Evolutionary conservation across 2,888 invertebrate genomes (phyloP).

Genomic region (Thera britannica): DNA sequence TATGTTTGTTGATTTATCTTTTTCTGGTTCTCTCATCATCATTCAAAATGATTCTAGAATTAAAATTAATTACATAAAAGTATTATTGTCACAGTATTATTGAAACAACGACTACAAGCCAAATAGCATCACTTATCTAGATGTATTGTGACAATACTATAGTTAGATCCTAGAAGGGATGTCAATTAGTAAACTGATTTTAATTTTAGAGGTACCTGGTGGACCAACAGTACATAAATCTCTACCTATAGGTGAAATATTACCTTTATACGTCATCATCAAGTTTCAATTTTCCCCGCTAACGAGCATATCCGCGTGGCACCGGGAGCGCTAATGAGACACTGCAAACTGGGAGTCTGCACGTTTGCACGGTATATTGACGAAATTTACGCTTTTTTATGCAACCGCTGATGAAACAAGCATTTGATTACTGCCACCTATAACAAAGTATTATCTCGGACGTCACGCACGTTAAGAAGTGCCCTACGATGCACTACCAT

Average conservation of each 20-base stretch:
- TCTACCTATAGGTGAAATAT: conserved; percentile 1
- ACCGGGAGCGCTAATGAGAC: conserved; percentile 12
- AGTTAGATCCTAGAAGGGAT: background rate
- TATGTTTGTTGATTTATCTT: conserved; percentile 10
- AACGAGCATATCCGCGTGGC: conserved; percentile 19
- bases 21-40: background rate
- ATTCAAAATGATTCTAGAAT: background rate
- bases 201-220: background rate
- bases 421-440: no score
- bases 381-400: background rate
- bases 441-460: no score
- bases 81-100: no score
- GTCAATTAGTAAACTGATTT: no score
- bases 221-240: background rate
- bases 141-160: no score
- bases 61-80: no score
- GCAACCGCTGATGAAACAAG: no score
- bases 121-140: no score
- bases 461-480: no score
- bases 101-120: no score
- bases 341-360: conserved; percentile 3
- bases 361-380: background rate
- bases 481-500: no score
- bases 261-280: conserved; percentile 13
- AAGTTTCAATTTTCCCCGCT: conserved; percentile 22